A percentile compares a stretch with the other conserved stretches of the same genome.
phyloP scores from a whole-genome alignment of 2,797 vertebrate species.

The Hozukius guyotensis region DNA sequence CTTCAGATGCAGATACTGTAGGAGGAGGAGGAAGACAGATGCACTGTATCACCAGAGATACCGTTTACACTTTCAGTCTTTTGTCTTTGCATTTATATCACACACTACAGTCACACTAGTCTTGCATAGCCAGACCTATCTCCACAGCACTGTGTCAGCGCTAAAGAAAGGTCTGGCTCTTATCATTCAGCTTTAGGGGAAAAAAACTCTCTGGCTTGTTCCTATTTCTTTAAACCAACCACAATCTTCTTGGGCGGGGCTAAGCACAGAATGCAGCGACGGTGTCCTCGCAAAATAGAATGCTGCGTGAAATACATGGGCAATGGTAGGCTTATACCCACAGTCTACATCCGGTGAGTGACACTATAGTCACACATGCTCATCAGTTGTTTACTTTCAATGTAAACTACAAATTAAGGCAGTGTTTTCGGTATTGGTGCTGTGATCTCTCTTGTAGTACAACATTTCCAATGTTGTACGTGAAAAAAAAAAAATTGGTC shows the following conservation, averaged over 20 bases:
- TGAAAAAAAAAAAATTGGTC: neutral
- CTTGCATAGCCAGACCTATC: neutral
- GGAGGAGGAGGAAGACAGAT: neutral
- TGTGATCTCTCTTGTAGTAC: neutral
- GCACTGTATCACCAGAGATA: neutral
- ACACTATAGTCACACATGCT: neutral
- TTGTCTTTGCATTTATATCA: neutral
- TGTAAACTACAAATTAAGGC: neutral
- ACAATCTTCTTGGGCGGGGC: too few relatives aligned
- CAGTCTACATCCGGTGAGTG: neutral
- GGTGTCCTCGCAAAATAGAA: neutral
- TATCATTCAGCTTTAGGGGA: too few relatives aligned
- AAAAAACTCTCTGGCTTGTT: too few relatives aligned
- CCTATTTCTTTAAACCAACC: too few relatives aligned
- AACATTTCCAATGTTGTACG: too few relatives aligned
- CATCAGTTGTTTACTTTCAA: too few relatives aligned
- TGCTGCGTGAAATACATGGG: accelerated
- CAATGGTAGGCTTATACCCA: neutral
- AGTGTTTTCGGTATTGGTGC: neutral
- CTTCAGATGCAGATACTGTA: slow-evolving; percentile 32
- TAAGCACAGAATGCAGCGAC: too few relatives aligned
- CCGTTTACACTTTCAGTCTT: neutral
- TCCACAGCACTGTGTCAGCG: too few relatives aligned
- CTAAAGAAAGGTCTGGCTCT: too few relatives aligned
- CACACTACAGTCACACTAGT: neutral